A percentile compares a stretch with the other conserved stretches of the same genome.
These are phyloP conservation scores for Papilio dardanus DNA, from an alignment of 1,140 invertebrate genomes.

Conservation along the genomic window DNA sequence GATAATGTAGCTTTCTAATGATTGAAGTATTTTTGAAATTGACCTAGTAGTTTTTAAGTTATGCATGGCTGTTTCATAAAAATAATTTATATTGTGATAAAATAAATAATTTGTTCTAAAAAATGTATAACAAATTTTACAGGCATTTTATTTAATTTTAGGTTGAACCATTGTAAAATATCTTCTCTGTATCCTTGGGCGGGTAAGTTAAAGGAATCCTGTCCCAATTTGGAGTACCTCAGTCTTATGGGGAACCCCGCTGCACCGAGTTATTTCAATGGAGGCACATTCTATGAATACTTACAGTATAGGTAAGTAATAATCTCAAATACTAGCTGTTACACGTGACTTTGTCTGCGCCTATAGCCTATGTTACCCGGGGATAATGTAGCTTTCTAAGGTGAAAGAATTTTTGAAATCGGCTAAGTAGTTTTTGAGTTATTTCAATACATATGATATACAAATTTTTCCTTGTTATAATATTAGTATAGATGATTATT, in stretches of 20 bases:
- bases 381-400: no score
- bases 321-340: no score
- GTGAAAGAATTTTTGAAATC: no score
- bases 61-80: not conserved
- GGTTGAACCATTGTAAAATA: slow-evolving; percentile 90
- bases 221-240: slow-evolving; percentile 86
- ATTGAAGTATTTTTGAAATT: no score
- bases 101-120: not conserved
- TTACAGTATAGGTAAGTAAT: slow-evolving; percentile 88
- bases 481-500: no score
- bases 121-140: not conserved
- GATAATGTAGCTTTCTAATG: no score
- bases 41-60: no score
- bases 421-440: no score
- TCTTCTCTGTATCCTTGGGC: slow-evolving; percentile 87
- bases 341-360: no score
- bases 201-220: slow-evolving; percentile 84
- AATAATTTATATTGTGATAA: not conserved
- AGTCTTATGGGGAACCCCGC: slow-evolving; percentile 91
- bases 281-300: slow-evolving; percentile 89
- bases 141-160: slow-evolving; percentile 47
- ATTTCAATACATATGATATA: no score
- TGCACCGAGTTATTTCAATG: slow-evolving; percentile 89
- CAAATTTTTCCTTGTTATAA: no score
- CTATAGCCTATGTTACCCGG: no score